Conservation (phyloP, 2,888 invertebrate species). For the Amphipyra berbera region DNA sequence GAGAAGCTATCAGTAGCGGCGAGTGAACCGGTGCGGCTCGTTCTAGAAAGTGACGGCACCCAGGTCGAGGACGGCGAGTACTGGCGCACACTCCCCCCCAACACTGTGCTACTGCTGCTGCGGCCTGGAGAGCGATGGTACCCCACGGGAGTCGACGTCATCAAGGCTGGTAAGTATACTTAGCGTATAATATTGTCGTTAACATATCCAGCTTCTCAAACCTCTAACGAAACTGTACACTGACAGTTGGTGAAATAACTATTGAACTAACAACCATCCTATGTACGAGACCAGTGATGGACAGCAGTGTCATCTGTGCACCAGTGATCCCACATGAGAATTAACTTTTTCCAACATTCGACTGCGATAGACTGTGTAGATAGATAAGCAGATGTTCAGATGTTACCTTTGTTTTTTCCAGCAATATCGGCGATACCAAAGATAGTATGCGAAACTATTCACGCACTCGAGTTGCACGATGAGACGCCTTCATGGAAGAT, state of each 20-base stretch:
- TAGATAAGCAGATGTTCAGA: slow-evolving; percentile 3
- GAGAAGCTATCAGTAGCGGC: slow-evolving; percentile 97
- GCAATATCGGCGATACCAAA: slow-evolving; percentile 98
- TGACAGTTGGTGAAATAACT: no score
- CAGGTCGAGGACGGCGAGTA: slow-evolving; percentile 99
- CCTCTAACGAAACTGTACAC: no score
- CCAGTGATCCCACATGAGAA: no score
- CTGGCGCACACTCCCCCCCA: slow-evolving; percentile 97
- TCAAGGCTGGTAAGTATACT: slow-evolving; percentile 96
- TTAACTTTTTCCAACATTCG: no score
- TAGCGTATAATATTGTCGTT: no score
- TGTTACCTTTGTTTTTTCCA: slow-evolving; percentile 79
- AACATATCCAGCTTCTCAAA: no score
- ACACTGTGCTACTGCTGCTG: slow-evolving; percentile 96
- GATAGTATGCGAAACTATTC: slow-evolving; percentile 99
- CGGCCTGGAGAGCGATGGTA: slow-evolving; percentile 97
- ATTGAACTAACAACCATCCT: no score
- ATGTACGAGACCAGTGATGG: no score
- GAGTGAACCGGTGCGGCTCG: slow-evolving; percentile 96
- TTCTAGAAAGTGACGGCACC: slow-evolving; percentile 98
- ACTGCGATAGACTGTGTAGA: neutral
- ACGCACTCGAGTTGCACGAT: slow-evolving; percentile 98
- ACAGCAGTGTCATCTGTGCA: no score
- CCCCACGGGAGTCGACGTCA: slow-evolving; percentile 98
- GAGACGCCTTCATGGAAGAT: slow-evolving; percentile 99